Evolutionary conservation across 2,888 invertebrate genomes (phyloP), one percentile per base, ranked within the genome.

Genomic region (Acrobasis suavella): DNA sequence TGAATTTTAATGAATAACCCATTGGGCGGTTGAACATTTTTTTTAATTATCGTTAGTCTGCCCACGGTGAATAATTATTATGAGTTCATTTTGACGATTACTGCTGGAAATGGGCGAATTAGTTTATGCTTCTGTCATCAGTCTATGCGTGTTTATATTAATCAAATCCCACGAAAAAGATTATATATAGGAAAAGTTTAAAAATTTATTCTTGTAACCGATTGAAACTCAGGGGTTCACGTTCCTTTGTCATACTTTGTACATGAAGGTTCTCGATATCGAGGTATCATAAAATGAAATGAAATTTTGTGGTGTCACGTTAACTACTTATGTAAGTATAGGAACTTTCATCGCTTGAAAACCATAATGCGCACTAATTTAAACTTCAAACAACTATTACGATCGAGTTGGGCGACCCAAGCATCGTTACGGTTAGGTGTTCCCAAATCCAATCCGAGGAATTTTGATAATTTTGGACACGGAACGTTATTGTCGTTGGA

Each of bases 401-500:
- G 63, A 62, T 60, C 55, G 56, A 46, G 52, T 56, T 60, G 62
- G 58, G 54, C 37, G 61, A 46, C 32, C 54, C 50, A n/a, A 32
- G 49, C 37, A 32, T 62, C 55, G 63, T 63, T 65, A 62, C 62
- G 66, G 67, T 63, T 62, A 61, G 56, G 62, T 22, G 58, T 54
- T 62, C 60, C 60, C 63, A 32, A 49, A 59, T 42, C 49, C 16
- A 62, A 46, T 62, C 15, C 38, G 16, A 9, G 46, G 55, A 62
- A 46, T 55, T 61, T 51, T 60, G 46, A 39, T 38, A 55, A 55
- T 38, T 51, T 54, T 63, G 59, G 54, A 46, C 32, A 15, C 22
- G 38, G 37, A 68, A 65, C 71, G 70, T 73, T 61, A 76, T 67
- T 72, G 70, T 77, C 77, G 67, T 73, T 72, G 70, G 67, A 72